These are phyloP conservation scores for Euschistus heros DNA, from an alignment of 1,140 invertebrate species.

Conservation along the genomic window DNA sequence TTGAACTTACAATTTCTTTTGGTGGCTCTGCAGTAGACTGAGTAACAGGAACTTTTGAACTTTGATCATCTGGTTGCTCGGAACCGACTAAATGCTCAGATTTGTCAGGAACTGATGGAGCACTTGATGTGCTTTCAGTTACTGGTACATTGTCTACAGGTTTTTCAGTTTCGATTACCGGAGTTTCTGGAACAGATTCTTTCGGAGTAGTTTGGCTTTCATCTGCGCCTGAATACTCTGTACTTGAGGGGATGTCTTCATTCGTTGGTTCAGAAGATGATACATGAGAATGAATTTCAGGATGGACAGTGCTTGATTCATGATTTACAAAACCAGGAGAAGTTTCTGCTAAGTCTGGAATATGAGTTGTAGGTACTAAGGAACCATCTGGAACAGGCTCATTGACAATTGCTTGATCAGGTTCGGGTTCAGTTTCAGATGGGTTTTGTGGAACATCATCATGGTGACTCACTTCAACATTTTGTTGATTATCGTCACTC, in stretches of 20 bases:
- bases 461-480: slow-evolving; percentile 5
- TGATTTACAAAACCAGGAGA: background rate
- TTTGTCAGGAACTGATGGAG: background rate
- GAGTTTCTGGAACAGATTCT: background rate
- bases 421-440: background rate
- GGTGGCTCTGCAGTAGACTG: background rate
- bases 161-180: background rate
- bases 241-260: too few relatives aligned
- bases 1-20: background rate
- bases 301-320: too few relatives aligned
- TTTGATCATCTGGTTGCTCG: too few relatives aligned
- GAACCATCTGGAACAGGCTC: background rate
- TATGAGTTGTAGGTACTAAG: background rate
- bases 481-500: background rate
- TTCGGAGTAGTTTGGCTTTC: background rate
- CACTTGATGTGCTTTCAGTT: background rate
- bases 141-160: background rate
- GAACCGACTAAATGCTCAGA: background rate
- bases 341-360: background rate
- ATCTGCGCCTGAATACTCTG: background rate
- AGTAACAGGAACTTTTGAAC: background rate
- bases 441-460: slow-evolving; percentile 4
- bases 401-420: too few relatives aligned
- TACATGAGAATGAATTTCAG: too few relatives aligned
- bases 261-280: background rate